phyloP scores from a whole-genome alignment of 2,888 invertebrate species.

The Exephanes ischioxanthus region DNA sequence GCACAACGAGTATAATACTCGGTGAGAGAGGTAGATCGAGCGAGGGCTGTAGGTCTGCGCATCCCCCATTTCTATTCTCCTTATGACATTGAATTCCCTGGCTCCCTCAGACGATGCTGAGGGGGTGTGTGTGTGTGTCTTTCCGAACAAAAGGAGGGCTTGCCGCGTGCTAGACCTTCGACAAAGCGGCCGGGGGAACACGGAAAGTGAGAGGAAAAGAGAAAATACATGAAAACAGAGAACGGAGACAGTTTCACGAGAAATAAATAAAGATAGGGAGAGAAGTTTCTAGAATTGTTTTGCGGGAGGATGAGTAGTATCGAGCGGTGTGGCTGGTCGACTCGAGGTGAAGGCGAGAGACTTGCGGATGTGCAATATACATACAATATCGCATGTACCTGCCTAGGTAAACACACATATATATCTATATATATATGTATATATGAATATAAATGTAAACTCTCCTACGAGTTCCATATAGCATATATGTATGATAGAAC shows the following conservation, averaged over 20 bases:
- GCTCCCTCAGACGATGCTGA: conserved; percentile 36
- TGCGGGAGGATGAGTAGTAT: conserved; percentile 42
- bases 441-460: conserved; percentile 3
- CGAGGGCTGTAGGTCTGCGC: conserved; percentile 25
- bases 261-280: conserved; percentile 27
- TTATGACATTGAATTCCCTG: conserved; percentile 62
- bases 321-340: conserved; percentile 57
- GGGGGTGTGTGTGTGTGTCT: conserved; percentile 21
- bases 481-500: conserved; percentile 17
- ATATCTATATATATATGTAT: neutral
- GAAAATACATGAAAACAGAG: conserved; percentile 18
- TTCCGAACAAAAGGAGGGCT: conserved; percentile 51
- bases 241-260: neutral
- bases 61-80: conserved; percentile 47
- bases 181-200: conserved; percentile 24
- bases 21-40: conserved; percentile 14
- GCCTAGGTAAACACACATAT: neutral
- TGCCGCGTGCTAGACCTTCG: conserved; percentile 48
- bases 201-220: conserved; percentile 34
- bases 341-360: conserved; percentile 60
- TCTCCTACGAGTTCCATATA: conserved; percentile 7
- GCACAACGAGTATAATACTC: conserved; percentile 36
- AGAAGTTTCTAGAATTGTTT: conserved; percentile 56
- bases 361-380: conserved; percentile 34
- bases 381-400: neutral